A percentile compares a stretch with the other conserved stretches of the same genome.
phyloP scores from a whole-genome alignment of 2,113 vertebrate species.

The Cygnus atratus region DNA sequence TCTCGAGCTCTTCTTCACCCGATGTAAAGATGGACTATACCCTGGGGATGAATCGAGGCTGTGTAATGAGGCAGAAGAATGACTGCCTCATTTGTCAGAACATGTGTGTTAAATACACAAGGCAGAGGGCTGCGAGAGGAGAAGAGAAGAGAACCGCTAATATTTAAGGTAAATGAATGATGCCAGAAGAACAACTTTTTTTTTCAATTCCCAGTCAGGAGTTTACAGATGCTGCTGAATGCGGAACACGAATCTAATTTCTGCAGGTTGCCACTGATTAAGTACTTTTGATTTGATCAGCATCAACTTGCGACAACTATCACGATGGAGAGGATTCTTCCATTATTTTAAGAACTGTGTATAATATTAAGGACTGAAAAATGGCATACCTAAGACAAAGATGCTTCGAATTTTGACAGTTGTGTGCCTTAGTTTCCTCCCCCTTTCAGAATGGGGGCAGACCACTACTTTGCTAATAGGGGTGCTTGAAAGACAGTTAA shows the following conservation, averaged over 20 bases:
- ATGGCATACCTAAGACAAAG: not conserved
- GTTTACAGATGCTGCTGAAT: not conserved
- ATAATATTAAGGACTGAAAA: not conserved
- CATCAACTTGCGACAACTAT: not conserved
- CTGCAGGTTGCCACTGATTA: not conserved
- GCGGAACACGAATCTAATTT: not conserved
- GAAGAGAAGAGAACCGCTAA: constrained; percentile 3
- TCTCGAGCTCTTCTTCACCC: not conserved
- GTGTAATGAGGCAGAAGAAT: constrained; percentile 55
- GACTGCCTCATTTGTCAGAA: constrained; percentile 53
- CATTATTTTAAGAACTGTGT: not conserved
- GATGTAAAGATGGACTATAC: constrained; percentile 24
- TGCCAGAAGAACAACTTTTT: not conserved
- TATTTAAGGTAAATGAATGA: not conserved
- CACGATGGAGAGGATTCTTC: not conserved
- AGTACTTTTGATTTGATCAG: not conserved
- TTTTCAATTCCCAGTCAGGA: not conserved
- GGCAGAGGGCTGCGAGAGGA: not conserved
- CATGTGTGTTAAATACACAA: constrained; percentile 24
- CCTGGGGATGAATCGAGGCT: constrained; percentile 7
- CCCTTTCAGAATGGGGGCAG: not conserved
- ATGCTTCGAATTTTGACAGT: not conserved
- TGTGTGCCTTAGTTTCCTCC: not conserved
- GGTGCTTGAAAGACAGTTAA: not conserved
- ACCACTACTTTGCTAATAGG: not conserved